phyloP scores from a whole-genome alignment of 1,140 invertebrate species.

The Acromyrmex echinatior region DNA sequence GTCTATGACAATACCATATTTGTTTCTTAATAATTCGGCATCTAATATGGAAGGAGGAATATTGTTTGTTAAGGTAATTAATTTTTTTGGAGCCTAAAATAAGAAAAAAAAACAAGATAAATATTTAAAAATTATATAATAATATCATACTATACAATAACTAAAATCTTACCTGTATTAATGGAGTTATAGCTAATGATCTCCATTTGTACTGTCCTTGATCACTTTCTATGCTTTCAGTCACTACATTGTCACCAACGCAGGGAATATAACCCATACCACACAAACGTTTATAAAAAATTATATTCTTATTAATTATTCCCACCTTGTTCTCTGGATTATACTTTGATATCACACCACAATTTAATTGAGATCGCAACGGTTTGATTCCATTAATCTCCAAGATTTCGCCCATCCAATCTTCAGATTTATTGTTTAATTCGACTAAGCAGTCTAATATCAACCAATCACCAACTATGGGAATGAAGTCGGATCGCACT shows the following conservation, averaged over 20 bases:
- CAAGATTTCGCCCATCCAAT: constrained; percentile 87
- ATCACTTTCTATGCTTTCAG: constrained; percentile 90
- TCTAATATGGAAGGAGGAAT: constrained; percentile 34
- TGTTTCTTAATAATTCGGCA: constrained; percentile 78
- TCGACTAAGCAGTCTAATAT: constrained; percentile 88
- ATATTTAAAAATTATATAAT: constrained; percentile 25
- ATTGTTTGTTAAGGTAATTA: constrained; percentile 23
- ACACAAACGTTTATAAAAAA: constrained; percentile 87
- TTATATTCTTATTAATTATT: constrained; percentile 86
- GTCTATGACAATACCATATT: constrained; percentile 84
- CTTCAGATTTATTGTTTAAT: constrained; percentile 85
- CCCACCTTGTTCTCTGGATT: constrained; percentile 84
- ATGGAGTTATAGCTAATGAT: constrained; percentile 87
- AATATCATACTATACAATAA: not conserved
- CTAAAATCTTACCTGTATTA: constrained; percentile 75
- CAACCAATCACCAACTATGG: constrained; percentile 89
- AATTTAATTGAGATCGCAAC: constrained; percentile 86
- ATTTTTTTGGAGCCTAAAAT: constrained; percentile 46
- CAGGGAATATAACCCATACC: constrained; percentile 86
- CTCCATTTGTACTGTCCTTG: constrained; percentile 89
- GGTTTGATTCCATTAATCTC: constrained; percentile 87
- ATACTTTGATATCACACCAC: constrained; percentile 87
- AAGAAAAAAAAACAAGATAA: constrained; percentile 48
- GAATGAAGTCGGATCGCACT: constrained; percentile 86
- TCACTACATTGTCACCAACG: constrained; percentile 88